These are phyloP conservation scores for Drosophila rufa DNA, from an alignment of 1,140 invertebrate genomes.

Conservation along the genomic window DNA sequence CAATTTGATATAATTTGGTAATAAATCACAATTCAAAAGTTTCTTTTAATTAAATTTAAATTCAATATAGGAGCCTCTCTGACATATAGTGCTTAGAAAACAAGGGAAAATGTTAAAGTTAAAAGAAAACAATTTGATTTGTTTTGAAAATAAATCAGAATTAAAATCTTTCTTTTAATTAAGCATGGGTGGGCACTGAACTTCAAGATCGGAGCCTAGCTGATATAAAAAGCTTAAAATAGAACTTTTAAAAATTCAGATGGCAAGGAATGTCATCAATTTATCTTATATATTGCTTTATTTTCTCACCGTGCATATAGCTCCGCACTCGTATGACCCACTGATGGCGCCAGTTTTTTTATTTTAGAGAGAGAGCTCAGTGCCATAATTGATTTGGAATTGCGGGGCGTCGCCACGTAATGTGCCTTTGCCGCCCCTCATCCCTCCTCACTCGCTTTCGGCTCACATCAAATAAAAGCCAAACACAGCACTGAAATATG, in stretches of 20 bases:
- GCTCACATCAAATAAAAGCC: slow-evolving; percentile 59
- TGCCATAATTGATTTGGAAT: slow-evolving; percentile 57
- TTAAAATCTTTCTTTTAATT: too few species aligned
- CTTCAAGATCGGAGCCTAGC: too few species aligned
- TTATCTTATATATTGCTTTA: background rate
- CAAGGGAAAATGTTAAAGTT: too few species aligned
- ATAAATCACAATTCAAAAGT: too few species aligned
- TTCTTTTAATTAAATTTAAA: too few species aligned
- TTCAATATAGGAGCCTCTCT: too few species aligned
- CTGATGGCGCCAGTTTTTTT: slow-evolving; percentile 31
- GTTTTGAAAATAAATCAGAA: too few species aligned
- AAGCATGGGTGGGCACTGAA: too few species aligned
- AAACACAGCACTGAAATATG: slow-evolving; percentile 6
- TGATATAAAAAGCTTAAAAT: too few species aligned
- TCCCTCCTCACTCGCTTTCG: slow-evolving; percentile 21
- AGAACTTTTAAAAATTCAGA: background rate
- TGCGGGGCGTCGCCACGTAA: slow-evolving; percentile 1
- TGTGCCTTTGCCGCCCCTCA: slow-evolving; percentile 1
- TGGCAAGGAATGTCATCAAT: background rate
- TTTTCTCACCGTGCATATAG: background rate
- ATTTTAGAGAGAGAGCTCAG: slow-evolving; percentile 6
- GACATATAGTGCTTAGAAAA: too few species aligned
- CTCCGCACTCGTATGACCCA: slow-evolving; percentile 2
- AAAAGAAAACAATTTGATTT: too few species aligned
- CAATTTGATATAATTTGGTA: background rate